Evolutionary conservation across 30 jellyfish, hydroid and myxozoan genomes (phyloP).

Genomic region (Hydra vulgaris): DNA sequence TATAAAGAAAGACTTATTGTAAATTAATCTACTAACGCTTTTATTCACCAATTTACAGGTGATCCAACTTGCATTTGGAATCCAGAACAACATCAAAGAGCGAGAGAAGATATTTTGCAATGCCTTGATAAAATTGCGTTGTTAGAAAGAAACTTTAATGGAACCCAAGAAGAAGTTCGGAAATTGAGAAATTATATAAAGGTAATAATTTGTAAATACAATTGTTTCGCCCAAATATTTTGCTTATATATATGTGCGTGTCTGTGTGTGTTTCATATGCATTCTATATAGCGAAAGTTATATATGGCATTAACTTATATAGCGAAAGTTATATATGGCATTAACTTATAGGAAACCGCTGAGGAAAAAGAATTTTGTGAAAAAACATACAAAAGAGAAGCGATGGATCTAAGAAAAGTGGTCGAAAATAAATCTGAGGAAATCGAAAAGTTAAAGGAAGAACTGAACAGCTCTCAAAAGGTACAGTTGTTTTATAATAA

Average conservation of each 20-base stretch:
- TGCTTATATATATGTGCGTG: not conserved
- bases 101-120: slow-evolving; percentile 54
- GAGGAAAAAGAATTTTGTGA: slow-evolving; percentile 38
- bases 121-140: slow-evolving; percentile 68
- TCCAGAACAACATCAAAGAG: slow-evolving; percentile 37
- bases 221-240: not conserved
- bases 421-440: slow-evolving; percentile 32
- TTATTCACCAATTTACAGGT: not conserved
- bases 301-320: too few relatives aligned
- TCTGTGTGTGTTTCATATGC: too few relatives aligned
- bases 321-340: not conserved
- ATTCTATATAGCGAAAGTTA: too few relatives aligned
- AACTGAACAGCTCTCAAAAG: slow-evolving; percentile 10
- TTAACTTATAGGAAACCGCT: slow-evolving; percentile 17
- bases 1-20: too few relatives aligned
- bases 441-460: slow-evolving; percentile 27
- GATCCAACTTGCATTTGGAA: slow-evolving; percentile 4
- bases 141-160: slow-evolving; percentile 60
- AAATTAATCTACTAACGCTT: not conserved
- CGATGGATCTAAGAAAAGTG: slow-evolving; percentile 33
- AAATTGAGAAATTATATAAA: slow-evolving; percentile 28
- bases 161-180: slow-evolving; percentile 67
- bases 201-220: too few relatives aligned
- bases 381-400: slow-evolving; percentile 26
- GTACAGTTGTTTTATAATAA: slow-evolving; percentile 1